Percentiles rank a stretch among this genome's conserved stretches.
phyloP scores from a whole-genome alignment of 2,888 invertebrate species.

The Dione vanillae region DNA sequence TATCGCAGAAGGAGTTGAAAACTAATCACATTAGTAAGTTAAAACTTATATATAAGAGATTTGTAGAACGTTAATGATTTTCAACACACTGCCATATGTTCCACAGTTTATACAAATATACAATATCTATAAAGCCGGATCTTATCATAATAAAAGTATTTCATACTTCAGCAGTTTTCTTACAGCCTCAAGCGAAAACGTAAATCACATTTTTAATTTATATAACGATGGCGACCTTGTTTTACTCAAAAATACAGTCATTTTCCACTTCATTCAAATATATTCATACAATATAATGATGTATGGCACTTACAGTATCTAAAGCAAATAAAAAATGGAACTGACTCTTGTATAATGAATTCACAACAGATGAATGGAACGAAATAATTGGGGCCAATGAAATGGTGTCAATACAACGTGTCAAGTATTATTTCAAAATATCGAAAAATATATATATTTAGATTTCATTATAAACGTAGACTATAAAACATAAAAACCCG shows the following conservation, averaged over 20 bases:
- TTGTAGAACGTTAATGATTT: too few species aligned
- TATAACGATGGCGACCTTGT: slow-evolving; percentile 23
- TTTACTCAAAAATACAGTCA: slow-evolving; percentile 16
- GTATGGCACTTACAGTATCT: slow-evolving; percentile 22
- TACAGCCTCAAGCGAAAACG: slow-evolving; percentile 11
- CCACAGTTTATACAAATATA: not conserved
- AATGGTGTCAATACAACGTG: slow-evolving; percentile 25
- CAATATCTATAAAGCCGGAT: not conserved
- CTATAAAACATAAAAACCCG: too few species aligned
- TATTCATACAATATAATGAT: slow-evolving; percentile 22
- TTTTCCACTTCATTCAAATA: slow-evolving; percentile 24
- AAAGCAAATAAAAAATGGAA: slow-evolving; percentile 21
- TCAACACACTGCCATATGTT: too few species aligned
- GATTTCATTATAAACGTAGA: slow-evolving; percentile 4
- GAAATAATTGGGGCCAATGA: slow-evolving; percentile 26
- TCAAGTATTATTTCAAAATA: slow-evolving; percentile 8
- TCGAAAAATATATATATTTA: not conserved
- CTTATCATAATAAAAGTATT: slow-evolving; percentile 9
- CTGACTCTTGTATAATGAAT: slow-evolving; percentile 18
- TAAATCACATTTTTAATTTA: slow-evolving; percentile 20
- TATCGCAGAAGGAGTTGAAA: too few species aligned
- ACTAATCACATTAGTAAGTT: too few species aligned
- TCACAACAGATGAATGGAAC: slow-evolving; percentile 23
- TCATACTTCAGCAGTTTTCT: not conserved
- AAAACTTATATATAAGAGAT: too few species aligned